Percentiles rank a stretch among this genome's conserved stretches.
Evolutionary conservation across 2,888 invertebrate species (phyloP).

Genomic region (Oxycera nigricornis): DNA sequence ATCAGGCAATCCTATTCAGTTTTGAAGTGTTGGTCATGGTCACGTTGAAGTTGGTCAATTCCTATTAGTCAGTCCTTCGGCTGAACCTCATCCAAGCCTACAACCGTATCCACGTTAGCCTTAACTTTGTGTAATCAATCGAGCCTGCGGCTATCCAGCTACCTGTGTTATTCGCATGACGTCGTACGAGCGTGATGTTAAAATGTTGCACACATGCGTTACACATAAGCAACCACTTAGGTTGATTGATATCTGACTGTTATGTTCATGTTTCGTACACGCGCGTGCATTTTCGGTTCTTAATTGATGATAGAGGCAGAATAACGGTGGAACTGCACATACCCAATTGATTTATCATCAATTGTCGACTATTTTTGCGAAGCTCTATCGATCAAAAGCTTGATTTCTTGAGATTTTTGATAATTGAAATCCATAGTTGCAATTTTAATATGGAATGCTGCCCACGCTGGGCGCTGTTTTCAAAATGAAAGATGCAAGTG

Average conservation of each 20-base stretch:
- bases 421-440: no score
- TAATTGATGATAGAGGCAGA: background rate
- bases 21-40: conserved; percentile 23
- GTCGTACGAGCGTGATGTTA: background rate
- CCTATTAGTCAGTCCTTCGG: no score
- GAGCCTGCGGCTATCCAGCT: conserved; percentile 34
- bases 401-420: no score
- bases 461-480: no score
- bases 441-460: no score
- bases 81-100: no score
- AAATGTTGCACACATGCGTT: background rate
- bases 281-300: conserved; percentile 6
- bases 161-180: conserved; percentile 37
- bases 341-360: no score
- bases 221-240: conserved; percentile 8
- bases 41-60: background rate
- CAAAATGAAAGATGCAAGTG: no score
- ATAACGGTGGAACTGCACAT: background rate
- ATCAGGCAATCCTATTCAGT: background rate
- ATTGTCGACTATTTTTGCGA: no score
- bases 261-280: conserved; percentile 16
- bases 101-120: conserved; percentile 14
- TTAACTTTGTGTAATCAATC: conserved; percentile 36
- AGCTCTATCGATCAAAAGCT: no score
- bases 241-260: conserved; percentile 36